Base-by-base conservation (phyloP, 2,888 invertebrate genomes). In the Nysson spinosus region DNA sequence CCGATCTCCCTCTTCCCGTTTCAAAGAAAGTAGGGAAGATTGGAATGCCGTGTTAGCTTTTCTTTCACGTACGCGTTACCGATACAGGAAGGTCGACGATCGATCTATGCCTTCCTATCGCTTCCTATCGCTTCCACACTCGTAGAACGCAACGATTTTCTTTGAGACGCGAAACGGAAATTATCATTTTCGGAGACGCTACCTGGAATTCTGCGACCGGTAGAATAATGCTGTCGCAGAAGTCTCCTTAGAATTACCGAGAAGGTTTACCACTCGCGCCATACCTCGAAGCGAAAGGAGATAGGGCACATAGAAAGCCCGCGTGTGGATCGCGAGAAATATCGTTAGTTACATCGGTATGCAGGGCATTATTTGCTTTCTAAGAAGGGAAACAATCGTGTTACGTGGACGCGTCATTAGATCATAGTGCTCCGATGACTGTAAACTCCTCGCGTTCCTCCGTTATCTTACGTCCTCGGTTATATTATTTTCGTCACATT, bases 161-260 rank as follows among this genome's bases (percentile, higher is more conserved):
- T 12, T 14, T 30, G 56, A 14, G 6, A 1, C 39, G 22, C 19
- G 42, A 43, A 14, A 6, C n/a, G 9, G 26, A 40, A 39, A 37
- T 32, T 49, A 44, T 58, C 16, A 43, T 56, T 61, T 64, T 49
- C 60, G 37, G 42, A 20, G 42, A 32, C 22, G 20, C 26, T 68
- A 65, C 67, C 30, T 1, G 44, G 73, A 64, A 70, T 72, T 63
- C 67, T 44, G 49, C 62, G 70, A 67, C 67, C 47, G 44, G 62
- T 60, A 57, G 63, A 72, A 67, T 58, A 72, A 75, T 63, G 60
- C 72, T 43, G 72, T 75, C 75, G 64, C 16, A 12, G 75, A 75
- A 75, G 64, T 49, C 43, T 40, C 14, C 28, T 43, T 24, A n/a
- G 39, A 58, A 32, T 44, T 75, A 75, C 75, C 49, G 16, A 34